Evolutionary conservation across 1,140 invertebrate species (phyloP), one percentile per base, ranked within the genome.

Genomic region (Stenopsyche tienmushanensis): DNA sequence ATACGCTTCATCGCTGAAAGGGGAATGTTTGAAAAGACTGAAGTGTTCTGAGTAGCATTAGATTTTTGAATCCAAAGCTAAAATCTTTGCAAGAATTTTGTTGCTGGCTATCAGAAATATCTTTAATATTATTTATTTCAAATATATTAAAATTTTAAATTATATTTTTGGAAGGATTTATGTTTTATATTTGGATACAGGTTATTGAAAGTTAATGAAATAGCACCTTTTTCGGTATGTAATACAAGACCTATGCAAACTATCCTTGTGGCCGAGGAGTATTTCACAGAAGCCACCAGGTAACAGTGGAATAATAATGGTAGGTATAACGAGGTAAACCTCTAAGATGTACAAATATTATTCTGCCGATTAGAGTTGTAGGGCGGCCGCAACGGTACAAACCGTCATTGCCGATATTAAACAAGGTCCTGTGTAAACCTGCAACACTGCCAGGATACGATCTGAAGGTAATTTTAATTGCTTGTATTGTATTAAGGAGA

Each of bases 341-440:
- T 10, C 55, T 59, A 59, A 65, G 64, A 54, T 65, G 64, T 26
- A 49, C 64, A 65, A 65, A 65, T 65, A 65, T 65, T 49, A 49
- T 60, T 59, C 47, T 26, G 52, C 55, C 52, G 63, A 65, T 65
- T 65, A 58, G 53, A 57, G 54, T 55, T 65, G 63, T 58, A 20
- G 25, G 49, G 5, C 10, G 2, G 44, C 44, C 21, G 44, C 29
- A 24, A n/a, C 50, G 18, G 62, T 25, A 41, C 34, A 45, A 64
- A 53, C 45, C 34, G 34, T n/a, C n/a, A n/a, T n/a, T n/a, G 24
- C 50, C 29, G 26, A 44, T 44, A 62, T 45, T 62, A 62, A 62
- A 62, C 41, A 62, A 9, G 20, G 57, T 59, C 57, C 57, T 59
- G 57, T 41, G 57, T 44, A 59, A 59, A 59, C 57, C 34, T 44